Percentiles rank a stretch among this genome's conserved stretches.
Conservation (phyloP, 64 coral and sea anemone genomes). For the Platygyra sinensis region DNA sequence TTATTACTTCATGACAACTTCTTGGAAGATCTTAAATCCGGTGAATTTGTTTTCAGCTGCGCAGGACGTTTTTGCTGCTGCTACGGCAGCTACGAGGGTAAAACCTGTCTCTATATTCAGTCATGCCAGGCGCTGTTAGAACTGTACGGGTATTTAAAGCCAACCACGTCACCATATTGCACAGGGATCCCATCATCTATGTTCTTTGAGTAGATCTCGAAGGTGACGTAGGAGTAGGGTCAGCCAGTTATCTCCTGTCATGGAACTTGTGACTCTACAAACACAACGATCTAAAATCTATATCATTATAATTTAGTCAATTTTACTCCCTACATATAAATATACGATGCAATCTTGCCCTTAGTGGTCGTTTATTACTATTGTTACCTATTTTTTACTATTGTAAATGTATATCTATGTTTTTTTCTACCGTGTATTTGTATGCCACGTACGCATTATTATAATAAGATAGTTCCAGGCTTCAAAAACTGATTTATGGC, state of each 20-base stretch:
- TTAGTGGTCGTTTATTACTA: not conserved
- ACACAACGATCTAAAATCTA: not conserved
- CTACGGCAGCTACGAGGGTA: conserved; percentile 29
- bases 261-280: not conserved
- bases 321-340: too few relatives aligned
- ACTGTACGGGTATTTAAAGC: conserved; percentile 31
- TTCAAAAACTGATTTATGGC: too few relatives aligned
- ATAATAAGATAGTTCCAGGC: not conserved
- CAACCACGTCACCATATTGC: conserved; percentile 65
- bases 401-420: too few relatives aligned
- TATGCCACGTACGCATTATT: too few relatives aligned
- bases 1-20: not conserved
- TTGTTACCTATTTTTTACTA: too few relatives aligned
- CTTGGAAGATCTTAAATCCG: conserved; percentile 78
- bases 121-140: conserved; percentile 1
- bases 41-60: not conserved
- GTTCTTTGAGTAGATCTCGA: conserved; percentile 55
- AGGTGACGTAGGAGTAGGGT: not conserved
- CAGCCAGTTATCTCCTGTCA: not conserved
- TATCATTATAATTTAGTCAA: not conserved
- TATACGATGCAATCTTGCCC: too few relatives aligned
- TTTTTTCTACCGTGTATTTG: too few relatives aligned
- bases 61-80: conserved; percentile 27
- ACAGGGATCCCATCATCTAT: conserved; percentile 49
- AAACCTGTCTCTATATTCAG: not conserved